Conservation (phyloP, 1,140 invertebrate species). For the Zaprionus lachaisei region DNA sequence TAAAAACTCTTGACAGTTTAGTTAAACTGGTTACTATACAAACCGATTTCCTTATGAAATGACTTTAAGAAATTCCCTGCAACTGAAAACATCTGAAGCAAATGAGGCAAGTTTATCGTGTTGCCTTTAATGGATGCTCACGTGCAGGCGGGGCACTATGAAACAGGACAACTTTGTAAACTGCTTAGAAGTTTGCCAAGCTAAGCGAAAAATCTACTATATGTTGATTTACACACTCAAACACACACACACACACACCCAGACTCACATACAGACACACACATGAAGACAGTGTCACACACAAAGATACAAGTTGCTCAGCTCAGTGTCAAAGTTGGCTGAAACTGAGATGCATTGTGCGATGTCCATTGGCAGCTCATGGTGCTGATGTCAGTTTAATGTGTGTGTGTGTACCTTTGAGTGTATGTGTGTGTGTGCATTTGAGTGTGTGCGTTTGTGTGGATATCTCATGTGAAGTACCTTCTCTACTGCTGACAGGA, state of each 20-base stretch:
- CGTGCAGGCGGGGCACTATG: neutral
- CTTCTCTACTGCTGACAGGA: slow-evolving; percentile 28
- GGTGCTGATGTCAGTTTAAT: slow-evolving; percentile 19
- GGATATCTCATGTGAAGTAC: slow-evolving; percentile 7
- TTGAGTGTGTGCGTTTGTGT: neutral
- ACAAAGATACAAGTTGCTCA: neutral
- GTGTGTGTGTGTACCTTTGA: neutral
- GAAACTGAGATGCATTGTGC: slow-evolving; percentile 10
- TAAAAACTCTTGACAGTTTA: neutral
- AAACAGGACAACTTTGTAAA: slow-evolving; percentile 35
- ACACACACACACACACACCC: neutral
- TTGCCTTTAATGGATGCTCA: slow-evolving; percentile 26
- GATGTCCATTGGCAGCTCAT: slow-evolving; percentile 30
- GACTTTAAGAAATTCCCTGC: neutral
- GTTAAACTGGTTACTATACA: neutral
- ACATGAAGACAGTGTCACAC: neutral
- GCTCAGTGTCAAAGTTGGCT: slow-evolving; percentile 14
- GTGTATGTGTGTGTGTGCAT: neutral
- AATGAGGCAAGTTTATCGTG: slow-evolving; percentile 19
- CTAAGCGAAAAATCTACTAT: neutral
- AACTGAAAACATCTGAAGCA: slow-evolving; percentile 7
- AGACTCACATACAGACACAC: neutral
- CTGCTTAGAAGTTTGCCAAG: slow-evolving; percentile 33
- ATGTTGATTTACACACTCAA: slow-evolving; percentile 41
- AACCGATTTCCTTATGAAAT: neutral